Evolutionary conservation across 2,113 vertebrate species (phyloP).

Genomic region (Hemiprocne comata): DNA sequence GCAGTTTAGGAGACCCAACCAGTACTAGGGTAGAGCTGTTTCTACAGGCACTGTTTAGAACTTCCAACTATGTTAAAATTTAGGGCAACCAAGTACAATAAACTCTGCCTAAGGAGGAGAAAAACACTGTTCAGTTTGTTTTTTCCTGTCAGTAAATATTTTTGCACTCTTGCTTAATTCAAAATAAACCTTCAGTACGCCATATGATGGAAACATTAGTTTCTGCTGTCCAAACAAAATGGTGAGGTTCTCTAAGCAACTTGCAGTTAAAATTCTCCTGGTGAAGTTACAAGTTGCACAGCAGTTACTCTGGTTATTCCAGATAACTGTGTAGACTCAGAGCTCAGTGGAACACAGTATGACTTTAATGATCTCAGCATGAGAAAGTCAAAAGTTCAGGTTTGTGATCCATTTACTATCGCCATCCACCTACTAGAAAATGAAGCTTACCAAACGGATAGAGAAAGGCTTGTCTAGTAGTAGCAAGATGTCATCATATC

Average conservation of each 20-base stretch:
- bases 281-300: background rate
- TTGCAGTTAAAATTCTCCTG: background rate
- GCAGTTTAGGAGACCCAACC: background rate
- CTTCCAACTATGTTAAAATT: background rate
- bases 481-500: background rate
- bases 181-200: background rate
- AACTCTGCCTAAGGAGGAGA: background rate
- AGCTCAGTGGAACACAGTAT: background rate
- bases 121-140: background rate
- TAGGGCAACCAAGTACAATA: background rate
- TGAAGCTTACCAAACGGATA: background rate
- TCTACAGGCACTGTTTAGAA: background rate
- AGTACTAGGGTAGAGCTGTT: background rate
- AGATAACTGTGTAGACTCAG: background rate
- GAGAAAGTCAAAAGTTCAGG: background rate
- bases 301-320: background rate
- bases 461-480: background rate
- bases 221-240: background rate
- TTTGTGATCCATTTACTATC: background rate
- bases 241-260: background rate
- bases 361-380: background rate
- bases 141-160: constrained; percentile 1
- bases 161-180: background rate
- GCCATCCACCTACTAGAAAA: background rate
- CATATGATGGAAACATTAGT: background rate